Base-by-base conservation (phyloP, 2,797 vertebrate species). In the Rhadinocentrus ornatus region DNA sequence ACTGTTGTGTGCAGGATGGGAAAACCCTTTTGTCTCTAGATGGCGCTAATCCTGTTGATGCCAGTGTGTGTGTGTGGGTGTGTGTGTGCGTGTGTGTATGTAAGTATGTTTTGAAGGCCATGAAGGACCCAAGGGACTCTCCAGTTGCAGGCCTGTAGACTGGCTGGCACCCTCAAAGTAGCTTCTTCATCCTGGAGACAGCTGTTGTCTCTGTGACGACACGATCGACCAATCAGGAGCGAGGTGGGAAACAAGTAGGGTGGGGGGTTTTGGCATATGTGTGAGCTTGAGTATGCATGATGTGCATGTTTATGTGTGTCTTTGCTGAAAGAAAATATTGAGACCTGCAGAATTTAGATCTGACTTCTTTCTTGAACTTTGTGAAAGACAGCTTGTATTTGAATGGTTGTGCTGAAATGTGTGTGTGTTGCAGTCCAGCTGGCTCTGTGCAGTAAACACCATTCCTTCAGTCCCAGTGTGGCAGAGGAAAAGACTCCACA, bases 121-220 rank as follows among this genome's bases (percentile, higher is more conserved):
- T 80, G 46, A 39, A 80, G 83, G 86, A 92, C 92, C 88, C 82
- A 48, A 82, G 93, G 91, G 93, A 94, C 91, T 92, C 90, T 95
- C 93, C 91, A 91, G 84, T 91, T 94, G 94, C 95, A 95, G 91
- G 93, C 94, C 91, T 95, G 93, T 94, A 96, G 95, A 95, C 95
- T 96, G 95, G 94, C 96, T 95, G 96, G 96, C 96, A 96, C 95
- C 95, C 95, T 93, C 90, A 81, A 87, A 91, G 93, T 91, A 93
- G 94, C 95, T 92, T 92, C 94, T 95, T 94, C 94, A 96, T 94
- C 94, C 95, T 89, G 81, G 92, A 92, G 93, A 95, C 96, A 96
- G 95, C 96, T 96, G 96, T 95, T 95, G 93, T 91, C 82, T 94
- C 89, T 85, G 91, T 93, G 94, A 94, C 93, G 89, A 90, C 93